phyloP scores from a whole-genome alignment of 2,888 invertebrate species.

The Anarsia innoxiella region DNA sequence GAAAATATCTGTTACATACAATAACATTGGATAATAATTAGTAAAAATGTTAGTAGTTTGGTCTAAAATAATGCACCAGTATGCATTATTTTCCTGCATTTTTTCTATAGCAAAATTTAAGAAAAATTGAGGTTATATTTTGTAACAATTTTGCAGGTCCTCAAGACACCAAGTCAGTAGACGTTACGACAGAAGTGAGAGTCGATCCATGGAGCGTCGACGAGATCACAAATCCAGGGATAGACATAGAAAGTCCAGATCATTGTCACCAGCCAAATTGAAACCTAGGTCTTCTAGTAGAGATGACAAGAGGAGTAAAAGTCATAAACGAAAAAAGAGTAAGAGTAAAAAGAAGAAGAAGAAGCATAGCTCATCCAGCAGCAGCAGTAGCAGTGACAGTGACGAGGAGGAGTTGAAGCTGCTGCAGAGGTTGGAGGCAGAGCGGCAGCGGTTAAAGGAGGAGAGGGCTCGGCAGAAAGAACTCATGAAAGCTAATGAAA shows the following conservation, averaged over 20 bases:
- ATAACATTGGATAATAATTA: too few species aligned
- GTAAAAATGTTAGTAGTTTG: too few species aligned
- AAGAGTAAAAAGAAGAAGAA: slow-evolving; percentile 48
- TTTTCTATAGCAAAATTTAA: too few species aligned
- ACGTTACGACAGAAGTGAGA: slow-evolving; percentile 31
- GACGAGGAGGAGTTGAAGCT: slow-evolving; percentile 77
- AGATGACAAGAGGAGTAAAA: slow-evolving; percentile 25
- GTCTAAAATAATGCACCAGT: too few species aligned
- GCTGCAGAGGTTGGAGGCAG: slow-evolving; percentile 82
- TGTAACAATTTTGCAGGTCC: slow-evolving; percentile 30
- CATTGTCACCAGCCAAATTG: slow-evolving; percentile 24
- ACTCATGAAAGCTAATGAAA: slow-evolving; percentile 89
- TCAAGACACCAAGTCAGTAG: slow-evolving; percentile 37
- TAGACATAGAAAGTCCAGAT: slow-evolving; percentile 24
- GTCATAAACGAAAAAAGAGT: slow-evolving; percentile 29
- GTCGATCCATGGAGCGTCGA: slow-evolving; percentile 32
- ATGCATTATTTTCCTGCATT: too few species aligned
- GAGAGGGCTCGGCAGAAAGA: slow-evolving; percentile 83
- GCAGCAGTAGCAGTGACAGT: slow-evolving; percentile 57
- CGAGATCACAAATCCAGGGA: slow-evolving; percentile 27
- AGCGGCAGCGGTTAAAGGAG: slow-evolving; percentile 78
- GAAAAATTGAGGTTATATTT: not conserved
- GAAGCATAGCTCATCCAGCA: slow-evolving; percentile 33
- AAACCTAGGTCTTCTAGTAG: slow-evolving; percentile 38
- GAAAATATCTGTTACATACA: too few species aligned